These are phyloP conservation scores for Adelognathus sp. DNA, from an alignment of 2,888 invertebrate species.

Conservation along the genomic window DNA sequence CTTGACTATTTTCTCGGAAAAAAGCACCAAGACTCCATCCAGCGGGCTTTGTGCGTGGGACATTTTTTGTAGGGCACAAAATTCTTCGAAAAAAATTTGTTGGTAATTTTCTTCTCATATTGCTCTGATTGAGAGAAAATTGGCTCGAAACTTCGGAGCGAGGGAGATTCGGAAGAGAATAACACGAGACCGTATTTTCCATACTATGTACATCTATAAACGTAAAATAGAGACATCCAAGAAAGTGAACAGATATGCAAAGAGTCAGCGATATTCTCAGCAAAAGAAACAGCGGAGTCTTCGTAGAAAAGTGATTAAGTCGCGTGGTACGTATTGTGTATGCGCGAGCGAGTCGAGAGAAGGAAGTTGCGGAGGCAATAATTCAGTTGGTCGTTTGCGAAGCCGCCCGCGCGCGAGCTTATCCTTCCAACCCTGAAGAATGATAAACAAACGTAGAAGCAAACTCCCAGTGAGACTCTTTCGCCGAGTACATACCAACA, in stretches of 20 bases:
- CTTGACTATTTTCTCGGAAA: no score
- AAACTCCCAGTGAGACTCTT: conserved; percentile 1
- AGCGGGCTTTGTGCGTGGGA: no score
- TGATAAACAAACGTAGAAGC: conserved; percentile 41
- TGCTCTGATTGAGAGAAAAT: no score
- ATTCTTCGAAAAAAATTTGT: no score
- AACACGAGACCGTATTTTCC: neutral
- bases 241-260: conserved; percentile 20
- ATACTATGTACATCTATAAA: conserved; percentile 5
- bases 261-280: conserved; percentile 38
- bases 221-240: conserved; percentile 48
- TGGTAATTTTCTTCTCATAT: no score
- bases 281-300: neutral
- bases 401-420: conserved; percentile 22
- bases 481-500: neutral
- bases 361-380: conserved; percentile 52
- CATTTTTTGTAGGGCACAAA: no score
- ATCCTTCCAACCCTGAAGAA: conserved; percentile 41
- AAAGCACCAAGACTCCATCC: no score
- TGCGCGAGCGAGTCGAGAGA: conserved; percentile 37
- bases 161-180: no score
- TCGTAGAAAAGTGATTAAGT: conserved; percentile 57
- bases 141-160: no score
- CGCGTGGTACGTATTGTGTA: conserved; percentile 52
- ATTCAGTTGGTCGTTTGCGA: conserved; percentile 55